Conservation (phyloP, 2,797 vertebrate genomes). For the Picus viridis region DNA sequence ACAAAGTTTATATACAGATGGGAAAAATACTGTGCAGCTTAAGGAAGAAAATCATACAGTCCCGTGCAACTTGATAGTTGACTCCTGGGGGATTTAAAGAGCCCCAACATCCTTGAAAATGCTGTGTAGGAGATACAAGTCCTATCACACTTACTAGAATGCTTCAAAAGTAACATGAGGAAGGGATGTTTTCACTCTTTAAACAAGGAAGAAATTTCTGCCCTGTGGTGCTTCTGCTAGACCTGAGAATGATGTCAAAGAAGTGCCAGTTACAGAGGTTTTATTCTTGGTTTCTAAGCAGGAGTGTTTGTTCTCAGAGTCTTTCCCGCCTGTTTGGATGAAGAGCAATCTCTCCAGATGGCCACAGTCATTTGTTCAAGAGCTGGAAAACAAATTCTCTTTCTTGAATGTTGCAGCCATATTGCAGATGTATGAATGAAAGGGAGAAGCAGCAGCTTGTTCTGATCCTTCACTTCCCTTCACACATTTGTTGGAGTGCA, state of each 20-base stretch:
- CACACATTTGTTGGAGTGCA: fast-evolving
- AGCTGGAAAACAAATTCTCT: not conserved
- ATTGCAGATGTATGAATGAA: not conserved
- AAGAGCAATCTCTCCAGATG: not conserved
- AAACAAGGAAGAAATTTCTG: not conserved
- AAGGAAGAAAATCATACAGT: not conserved
- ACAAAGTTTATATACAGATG: not conserved
- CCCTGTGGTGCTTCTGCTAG: not conserved
- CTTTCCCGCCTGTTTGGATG: not conserved
- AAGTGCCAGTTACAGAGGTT: not conserved
- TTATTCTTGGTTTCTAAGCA: not conserved
- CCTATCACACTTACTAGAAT: not conserved
- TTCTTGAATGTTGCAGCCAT: not conserved
- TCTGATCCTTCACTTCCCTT: not conserved
- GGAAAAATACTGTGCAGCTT: not conserved
- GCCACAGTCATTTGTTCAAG: not conserved
- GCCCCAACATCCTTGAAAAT: not conserved
- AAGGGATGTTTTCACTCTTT: not conserved
- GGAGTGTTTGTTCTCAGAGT: not conserved
- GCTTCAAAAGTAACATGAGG: not conserved
- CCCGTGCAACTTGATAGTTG: not conserved
- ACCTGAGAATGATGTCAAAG: not conserved
- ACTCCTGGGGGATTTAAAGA: not conserved
- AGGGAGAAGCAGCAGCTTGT: not conserved
- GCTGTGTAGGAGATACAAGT: not conserved